Evolutionary conservation across 2,113 vertebrate genomes (phyloP).

Genomic region (Sarotherodon lohbergeri): DNA sequence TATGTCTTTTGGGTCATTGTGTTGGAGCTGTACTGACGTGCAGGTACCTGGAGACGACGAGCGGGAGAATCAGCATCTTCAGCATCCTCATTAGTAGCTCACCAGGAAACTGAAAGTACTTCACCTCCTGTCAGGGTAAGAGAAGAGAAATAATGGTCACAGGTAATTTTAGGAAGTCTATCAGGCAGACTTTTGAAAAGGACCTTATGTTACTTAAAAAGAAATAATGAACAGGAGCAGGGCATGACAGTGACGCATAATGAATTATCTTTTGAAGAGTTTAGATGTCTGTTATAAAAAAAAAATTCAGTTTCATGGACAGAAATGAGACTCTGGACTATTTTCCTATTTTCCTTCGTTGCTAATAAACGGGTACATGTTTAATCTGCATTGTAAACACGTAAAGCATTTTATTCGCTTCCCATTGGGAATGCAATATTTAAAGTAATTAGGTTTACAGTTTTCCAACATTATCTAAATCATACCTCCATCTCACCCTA

Average conservation of each 20-base stretch:
- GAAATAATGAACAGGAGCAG: not conserved
- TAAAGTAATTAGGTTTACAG: not conserved
- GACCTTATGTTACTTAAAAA: not conserved
- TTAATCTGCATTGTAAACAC: not conserved
- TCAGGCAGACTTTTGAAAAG: not conserved
- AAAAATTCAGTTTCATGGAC: not conserved
- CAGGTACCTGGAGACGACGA: conserved; percentile 90
- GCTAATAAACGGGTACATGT: not conserved
- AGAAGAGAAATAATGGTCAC: not conserved
- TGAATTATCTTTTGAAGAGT: not conserved
- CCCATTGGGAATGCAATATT: not conserved
- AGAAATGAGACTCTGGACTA: not conserved
- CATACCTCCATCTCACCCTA: not conserved
- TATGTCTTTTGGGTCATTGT: not conserved
- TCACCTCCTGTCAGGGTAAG: conserved; percentile 83
- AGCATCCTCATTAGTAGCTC: conserved; percentile 96
- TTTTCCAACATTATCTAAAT: not conserved
- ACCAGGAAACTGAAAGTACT: conserved; percentile 94
- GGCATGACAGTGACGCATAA: not conserved
- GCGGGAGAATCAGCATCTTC: conserved; percentile 95
- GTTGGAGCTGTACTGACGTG: not conserved
- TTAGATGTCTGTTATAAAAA: not conserved
- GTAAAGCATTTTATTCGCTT: too few species aligned
- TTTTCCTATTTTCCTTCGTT: not conserved
- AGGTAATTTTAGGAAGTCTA: not conserved